These are phyloP conservation scores for Galeopsomyia nigrocyanea DNA, from an alignment of 2,888 invertebrate species.

Conservation along the genomic window DNA sequence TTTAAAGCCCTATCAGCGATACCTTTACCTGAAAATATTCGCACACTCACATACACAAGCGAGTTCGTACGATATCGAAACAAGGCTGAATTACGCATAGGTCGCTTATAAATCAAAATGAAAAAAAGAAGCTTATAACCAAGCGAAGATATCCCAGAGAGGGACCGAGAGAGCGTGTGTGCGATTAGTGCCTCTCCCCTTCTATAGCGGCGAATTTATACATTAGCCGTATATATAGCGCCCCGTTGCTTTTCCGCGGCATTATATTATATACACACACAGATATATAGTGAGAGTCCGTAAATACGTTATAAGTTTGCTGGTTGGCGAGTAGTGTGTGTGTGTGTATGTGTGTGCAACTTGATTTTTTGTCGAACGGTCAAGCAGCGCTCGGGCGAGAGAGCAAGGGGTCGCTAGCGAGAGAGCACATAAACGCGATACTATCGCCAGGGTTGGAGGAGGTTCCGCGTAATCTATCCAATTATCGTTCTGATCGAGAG, in stretches of 20 bases:
- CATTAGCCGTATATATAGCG: too few relatives aligned
- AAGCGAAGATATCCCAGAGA: conserved; percentile 36
- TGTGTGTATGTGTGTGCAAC: too few relatives aligned
- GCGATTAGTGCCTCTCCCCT: conserved; percentile 27
- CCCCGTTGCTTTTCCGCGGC: too few relatives aligned
- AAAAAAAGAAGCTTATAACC: too few relatives aligned
- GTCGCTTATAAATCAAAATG: conserved; percentile 37
- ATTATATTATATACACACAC: too few relatives aligned
- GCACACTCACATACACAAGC: neutral
- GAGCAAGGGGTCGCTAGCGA: conserved; percentile 53
- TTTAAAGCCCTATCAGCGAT: conserved; percentile 6
- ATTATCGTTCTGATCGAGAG: conserved; percentile 64
- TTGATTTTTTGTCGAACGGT: neutral
- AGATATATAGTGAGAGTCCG: too few relatives aligned
- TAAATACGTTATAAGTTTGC: too few relatives aligned
- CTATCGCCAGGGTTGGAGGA: conserved; percentile 61
- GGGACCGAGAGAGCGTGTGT: conserved; percentile 12
- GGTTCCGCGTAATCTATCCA: conserved; percentile 68
- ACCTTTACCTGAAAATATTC: conserved; percentile 24
- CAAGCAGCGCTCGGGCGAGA: neutral
- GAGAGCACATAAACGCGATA: conserved; percentile 60
- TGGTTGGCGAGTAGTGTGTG: too few relatives aligned
- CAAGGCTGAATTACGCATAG: conserved; percentile 42
- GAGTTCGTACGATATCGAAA: conserved; percentile 37
- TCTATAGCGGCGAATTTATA: neutral